Evolutionary conservation across 2,888 invertebrate species (phyloP).

Genomic region (Drosophila conformis): DNA sequence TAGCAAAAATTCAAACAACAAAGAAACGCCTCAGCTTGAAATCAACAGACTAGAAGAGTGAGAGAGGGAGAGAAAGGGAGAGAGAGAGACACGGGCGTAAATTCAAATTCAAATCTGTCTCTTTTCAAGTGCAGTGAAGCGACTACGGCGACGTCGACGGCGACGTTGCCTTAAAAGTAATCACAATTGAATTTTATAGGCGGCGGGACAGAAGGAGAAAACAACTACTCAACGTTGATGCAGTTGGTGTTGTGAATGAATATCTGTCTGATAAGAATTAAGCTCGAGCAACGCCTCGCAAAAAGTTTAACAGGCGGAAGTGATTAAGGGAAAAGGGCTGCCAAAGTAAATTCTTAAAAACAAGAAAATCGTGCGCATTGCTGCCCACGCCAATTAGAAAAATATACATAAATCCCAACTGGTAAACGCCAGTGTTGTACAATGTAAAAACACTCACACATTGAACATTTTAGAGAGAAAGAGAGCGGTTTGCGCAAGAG

Average conservation of each 20-base stretch:
- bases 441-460: conserved; percentile 43
- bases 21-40: conserved; percentile 49
- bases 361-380: conserved; percentile 47
- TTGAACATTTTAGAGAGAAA: conserved; percentile 55
- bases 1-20: conserved; percentile 44
- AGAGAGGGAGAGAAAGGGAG: conserved; percentile 19
- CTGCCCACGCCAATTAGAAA: conserved; percentile 77
- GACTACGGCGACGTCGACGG: conserved; percentile 29
- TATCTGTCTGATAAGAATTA: conserved; percentile 47
- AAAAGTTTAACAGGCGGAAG: conserved; percentile 59
- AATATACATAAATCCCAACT: conserved; percentile 62
- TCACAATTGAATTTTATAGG: conserved; percentile 67
- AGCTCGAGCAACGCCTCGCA: conserved; percentile 49
- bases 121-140: conserved; percentile 73
- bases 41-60: conserved; percentile 21
- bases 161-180: conserved; percentile 63
- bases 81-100: conserved; percentile 25
- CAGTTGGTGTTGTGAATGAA: conserved; percentile 31
- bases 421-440: conserved; percentile 54
- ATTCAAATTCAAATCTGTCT: conserved; percentile 51
- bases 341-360: conserved; percentile 52
- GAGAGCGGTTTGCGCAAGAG: conserved; percentile 76
- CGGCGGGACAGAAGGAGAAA: conserved; percentile 4
- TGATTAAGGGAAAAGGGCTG: conserved; percentile 61
- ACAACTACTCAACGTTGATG: conserved; percentile 27